Evolutionary conservation across 1,140 invertebrate species (phyloP).

Genomic region (Drosophila kohkoa): DNA sequence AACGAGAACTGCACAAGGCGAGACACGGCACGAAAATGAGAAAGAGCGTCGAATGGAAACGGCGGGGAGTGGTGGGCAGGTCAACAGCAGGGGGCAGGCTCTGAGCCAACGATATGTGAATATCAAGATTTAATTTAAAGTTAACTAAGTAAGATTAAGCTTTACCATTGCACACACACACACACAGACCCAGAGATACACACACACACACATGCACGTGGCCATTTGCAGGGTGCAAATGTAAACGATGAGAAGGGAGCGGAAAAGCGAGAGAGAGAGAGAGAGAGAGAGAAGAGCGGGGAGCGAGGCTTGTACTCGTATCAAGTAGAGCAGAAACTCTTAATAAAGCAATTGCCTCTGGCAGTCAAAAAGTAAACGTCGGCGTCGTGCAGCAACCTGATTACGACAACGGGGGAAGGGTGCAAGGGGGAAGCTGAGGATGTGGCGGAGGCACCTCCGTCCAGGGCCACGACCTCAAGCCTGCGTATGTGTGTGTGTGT

Average conservation of each 20-base stretch:
- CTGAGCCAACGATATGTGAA: slow-evolving; percentile 72
- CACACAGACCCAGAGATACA: slow-evolving; percentile 26
- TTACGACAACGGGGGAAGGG: slow-evolving; percentile 45
- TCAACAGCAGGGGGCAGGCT: slow-evolving; percentile 8
- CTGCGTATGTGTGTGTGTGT: slow-evolving; percentile 18
- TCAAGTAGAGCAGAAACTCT: slow-evolving; percentile 85
- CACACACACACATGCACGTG: slow-evolving; percentile 31
- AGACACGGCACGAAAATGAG: neutral
- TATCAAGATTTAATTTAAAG: slow-evolving; percentile 83
- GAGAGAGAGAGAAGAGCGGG: neutral
- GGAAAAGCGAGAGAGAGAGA: neutral
- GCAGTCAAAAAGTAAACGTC: slow-evolving; percentile 85
- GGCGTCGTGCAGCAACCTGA: slow-evolving; percentile 79
- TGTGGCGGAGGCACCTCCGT: slow-evolving; percentile 18
- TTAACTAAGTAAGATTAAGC: slow-evolving; percentile 83
- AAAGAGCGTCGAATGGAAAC: neutral
- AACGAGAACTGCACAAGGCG: neutral
- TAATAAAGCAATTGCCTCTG: slow-evolving; percentile 85
- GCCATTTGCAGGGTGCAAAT: slow-evolving; percentile 62
- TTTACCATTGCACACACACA: slow-evolving; percentile 64
- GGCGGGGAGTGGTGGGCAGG: neutral
- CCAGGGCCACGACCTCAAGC: slow-evolving; percentile 63
- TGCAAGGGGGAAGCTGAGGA: neutral
- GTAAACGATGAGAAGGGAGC: slow-evolving; percentile 12
- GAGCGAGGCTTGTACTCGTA: slow-evolving; percentile 47